Evolutionary conservation across 2,113 vertebrate species (phyloP), one percentile per base, ranked within the genome.

Genomic region (Nothobranchius furzeri): DNA sequence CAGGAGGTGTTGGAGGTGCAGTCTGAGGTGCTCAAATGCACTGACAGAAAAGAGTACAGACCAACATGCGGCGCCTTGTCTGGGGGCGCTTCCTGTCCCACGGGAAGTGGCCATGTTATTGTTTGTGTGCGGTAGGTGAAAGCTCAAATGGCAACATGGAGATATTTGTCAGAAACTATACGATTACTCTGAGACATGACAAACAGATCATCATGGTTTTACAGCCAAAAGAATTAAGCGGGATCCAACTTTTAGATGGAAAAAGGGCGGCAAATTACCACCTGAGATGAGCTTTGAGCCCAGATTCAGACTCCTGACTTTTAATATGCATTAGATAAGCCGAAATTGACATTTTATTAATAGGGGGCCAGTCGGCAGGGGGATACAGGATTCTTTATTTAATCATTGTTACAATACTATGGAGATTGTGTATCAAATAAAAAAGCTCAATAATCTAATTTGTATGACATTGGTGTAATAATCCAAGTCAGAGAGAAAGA

Each of bases 291-390:
- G 79, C 67, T 80, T 80, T 80, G 83, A 85, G 86, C 82, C 50
- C 52, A 64, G 42, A 82, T 84, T 69, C 84, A 59, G 72, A 54
- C 51, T 79, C 20, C 60, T 0, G 30, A 82, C 69, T 85, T 82
- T 87, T 83, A 85, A 87, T 85, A 84, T 88, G 82, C 75, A 86
- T 87, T 85, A 69, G 56, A 85, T 83, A 84, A 86, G 70, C 73
- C 64, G 83, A 86, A 90, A 91, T 75, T 90, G 88, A 86, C 89
- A 82, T 87, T 86, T 90, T 82, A 91, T 89, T 90, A 92, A 91
- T 91, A 73, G 79, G 70, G 76, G 76, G 84, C 67, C 81, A 90
- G 90, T 89, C 85, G 79, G 73, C 25, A 35, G 50, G 49, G 52
- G 52, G 58, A 75, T 30, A 68, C 49, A 46, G 73, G 54, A 66